Conservation (phyloP, 2,113 vertebrate genomes). For the Boulengeromyrus knoepffleri region DNA sequence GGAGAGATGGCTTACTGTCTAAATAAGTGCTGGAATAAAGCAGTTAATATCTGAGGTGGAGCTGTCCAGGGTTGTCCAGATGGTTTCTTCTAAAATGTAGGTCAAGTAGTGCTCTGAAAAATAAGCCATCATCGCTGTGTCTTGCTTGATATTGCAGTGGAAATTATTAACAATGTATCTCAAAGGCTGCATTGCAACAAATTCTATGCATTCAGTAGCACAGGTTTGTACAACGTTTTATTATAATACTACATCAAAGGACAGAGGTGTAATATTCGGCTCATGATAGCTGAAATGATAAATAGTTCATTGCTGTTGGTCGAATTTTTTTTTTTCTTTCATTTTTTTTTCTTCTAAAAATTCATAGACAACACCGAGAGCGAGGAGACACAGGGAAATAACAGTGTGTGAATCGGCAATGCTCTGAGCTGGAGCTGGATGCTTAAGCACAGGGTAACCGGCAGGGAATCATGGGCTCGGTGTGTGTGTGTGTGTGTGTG, state of each 20-base stretch:
- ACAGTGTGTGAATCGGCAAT: neutral
- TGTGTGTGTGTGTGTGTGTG: neutral
- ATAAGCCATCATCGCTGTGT: neutral
- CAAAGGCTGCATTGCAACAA: neutral
- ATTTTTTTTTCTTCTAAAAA: neutral
- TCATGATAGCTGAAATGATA: neutral
- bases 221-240: neutral
- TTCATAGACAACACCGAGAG: neutral
- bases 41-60: neutral
- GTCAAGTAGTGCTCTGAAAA: neutral
- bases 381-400: neutral
- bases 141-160: neutral
- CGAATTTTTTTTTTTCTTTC: neutral
- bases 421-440: neutral
- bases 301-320: neutral
- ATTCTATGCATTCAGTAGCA: neutral
- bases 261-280: neutral
- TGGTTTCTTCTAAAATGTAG: constrained; percentile 1
- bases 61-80: neutral
- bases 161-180: neutral
- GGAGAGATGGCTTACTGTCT: neutral
- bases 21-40: neutral
- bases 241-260: neutral
- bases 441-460: neutral
- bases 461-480: neutral